Percentiles rank a stretch among this genome's conserved stretches.
phyloP scores from a whole-genome alignment of 2,888 invertebrate species.

The Seira sanloemensis region DNA sequence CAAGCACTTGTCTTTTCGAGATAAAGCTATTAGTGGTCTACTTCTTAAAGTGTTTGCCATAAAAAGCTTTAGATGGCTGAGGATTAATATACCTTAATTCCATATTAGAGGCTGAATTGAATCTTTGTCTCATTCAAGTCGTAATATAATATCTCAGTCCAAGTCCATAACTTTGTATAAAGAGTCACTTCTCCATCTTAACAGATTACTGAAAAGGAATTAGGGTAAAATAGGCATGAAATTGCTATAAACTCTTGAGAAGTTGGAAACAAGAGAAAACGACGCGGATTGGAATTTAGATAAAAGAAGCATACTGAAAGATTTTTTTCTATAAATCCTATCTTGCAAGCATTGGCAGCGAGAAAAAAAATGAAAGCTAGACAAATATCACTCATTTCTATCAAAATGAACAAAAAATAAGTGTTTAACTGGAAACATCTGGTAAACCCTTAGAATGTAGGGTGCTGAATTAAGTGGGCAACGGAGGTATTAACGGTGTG shows the following conservation, averaged over 20 bases:
- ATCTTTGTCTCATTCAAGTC: background rate
- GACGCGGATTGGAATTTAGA: background rate
- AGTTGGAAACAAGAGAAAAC: background rate
- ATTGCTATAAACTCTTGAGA: background rate
- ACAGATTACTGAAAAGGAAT: background rate
- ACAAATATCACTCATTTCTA: background rate
- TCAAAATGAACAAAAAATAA: too few species aligned
- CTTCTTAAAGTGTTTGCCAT: too few species aligned
- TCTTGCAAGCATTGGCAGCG: background rate
- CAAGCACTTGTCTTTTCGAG: too few species aligned
- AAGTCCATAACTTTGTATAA: background rate
- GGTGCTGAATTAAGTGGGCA: too few species aligned
- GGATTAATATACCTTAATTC: slow-evolving; percentile 7
- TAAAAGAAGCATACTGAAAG: background rate
- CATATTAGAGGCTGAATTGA: slow-evolving; percentile 3
- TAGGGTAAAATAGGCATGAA: slow-evolving; percentile 8
- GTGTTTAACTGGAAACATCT: too few species aligned
- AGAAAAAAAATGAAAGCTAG: background rate
- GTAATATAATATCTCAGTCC: background rate
- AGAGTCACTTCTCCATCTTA: background rate
- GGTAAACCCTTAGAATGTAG: too few species aligned
- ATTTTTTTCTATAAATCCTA: background rate
- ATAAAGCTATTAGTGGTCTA: too few species aligned
- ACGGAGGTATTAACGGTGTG: too few species aligned
- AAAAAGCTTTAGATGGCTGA: too few species aligned